Base-by-base conservation (phyloP, 2,113 vertebrate genomes). In the Danionella cerebrum region DNA sequence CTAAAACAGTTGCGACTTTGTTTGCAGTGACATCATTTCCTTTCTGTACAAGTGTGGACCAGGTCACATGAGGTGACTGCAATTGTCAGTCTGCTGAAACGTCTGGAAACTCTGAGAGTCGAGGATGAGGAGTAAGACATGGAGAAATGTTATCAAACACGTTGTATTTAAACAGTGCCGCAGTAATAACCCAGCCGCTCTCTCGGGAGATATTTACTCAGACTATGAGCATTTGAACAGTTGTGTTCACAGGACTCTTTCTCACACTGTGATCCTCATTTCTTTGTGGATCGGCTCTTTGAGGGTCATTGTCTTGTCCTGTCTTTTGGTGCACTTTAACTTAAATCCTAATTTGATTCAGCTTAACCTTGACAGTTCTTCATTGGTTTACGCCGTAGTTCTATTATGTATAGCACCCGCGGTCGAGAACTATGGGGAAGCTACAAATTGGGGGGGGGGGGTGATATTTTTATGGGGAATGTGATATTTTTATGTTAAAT, bases 1-100 rank as follows among this genome's bases (percentile, higher is more conserved):
- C 45, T 38, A 16, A 21, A 55, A 85, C 82, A 85, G 73, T 73
- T 44, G 75, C 64, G 25, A 59, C 64, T 75, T 76, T 82, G 77
- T 82, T 66, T 67, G 18, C 18, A 8, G 67, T 82, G 74, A 81
- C 73, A 80, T 80, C 74, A 80, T 7, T 18, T 76, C 12, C 13
- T 72, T 73, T 76, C 71, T 67, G 29, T 47, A 48, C 62, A 55
- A 7, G 27, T 72, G 45, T 31, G 16, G 16, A 44, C 39, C 14
- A 54, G 48, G 51, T 65, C 44, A 58, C 53, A 48, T 22, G 41
- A 65, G 69, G 52, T 44, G 21, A 58, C 9, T 39, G 39, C 47
- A 16, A 8, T 25, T 52, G 3, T 51, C 22, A 60, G 35, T 14
- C 5, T 22, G 58, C 48, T 19, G 58, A n/a, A n/a, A n/a, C n/a